Percentiles rank a stretch among this genome's conserved stretches.
Conservation (phyloP, 2,113 vertebrate genomes). For the Nothobranchius kuhntae region DNA sequence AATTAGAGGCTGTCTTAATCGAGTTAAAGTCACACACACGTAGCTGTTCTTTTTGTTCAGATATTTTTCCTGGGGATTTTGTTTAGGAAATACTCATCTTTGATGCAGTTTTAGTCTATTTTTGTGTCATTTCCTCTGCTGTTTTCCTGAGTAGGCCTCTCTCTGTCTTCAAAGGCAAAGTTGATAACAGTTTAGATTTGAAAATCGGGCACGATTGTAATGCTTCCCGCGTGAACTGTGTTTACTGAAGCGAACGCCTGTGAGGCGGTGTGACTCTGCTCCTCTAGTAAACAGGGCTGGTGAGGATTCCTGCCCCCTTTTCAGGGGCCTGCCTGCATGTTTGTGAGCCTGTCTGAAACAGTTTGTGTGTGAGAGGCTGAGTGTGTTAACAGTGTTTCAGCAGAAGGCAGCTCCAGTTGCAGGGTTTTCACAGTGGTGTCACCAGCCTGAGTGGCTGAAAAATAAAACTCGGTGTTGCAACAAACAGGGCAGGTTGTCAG, state of each 20-base stretch:
- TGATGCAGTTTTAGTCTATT: too few species aligned
- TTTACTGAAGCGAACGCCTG: slow-evolving; percentile 46
- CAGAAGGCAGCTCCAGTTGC: slow-evolving; percentile 64
- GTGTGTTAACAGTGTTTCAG: slow-evolving; percentile 52
- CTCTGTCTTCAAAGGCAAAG: background rate
- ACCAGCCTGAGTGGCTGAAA: slow-evolving; percentile 47
- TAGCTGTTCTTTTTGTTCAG: slow-evolving; percentile 1
- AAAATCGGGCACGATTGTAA: slow-evolving; percentile 16
- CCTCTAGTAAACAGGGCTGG: slow-evolving; percentile 72
- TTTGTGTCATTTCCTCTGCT: too few species aligned
- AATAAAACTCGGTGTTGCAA: slow-evolving; percentile 9
- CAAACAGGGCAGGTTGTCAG: slow-evolving; percentile 16
- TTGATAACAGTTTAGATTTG: background rate
- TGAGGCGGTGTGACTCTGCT: slow-evolving; percentile 68
- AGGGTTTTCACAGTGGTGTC: slow-evolving; percentile 56
- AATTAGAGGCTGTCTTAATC: slow-evolving; percentile 16
- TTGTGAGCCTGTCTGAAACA: slow-evolving; percentile 70
- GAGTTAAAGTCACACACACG: background rate
- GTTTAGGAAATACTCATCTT: background rate
- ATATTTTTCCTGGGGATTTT: slow-evolving; percentile 6
- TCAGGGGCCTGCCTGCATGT: slow-evolving; percentile 76
- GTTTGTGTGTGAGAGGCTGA: slow-evolving; percentile 60
- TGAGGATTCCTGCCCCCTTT: slow-evolving; percentile 75
- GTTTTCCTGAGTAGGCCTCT: background rate
- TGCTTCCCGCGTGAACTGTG: slow-evolving; percentile 37